Percentiles rank a stretch among this genome's conserved stretches.
These are phyloP conservation scores for Saguinus midas DNA, from an alignment of 2,113 vertebrate genomes.

Conservation along the genomic window DNA sequence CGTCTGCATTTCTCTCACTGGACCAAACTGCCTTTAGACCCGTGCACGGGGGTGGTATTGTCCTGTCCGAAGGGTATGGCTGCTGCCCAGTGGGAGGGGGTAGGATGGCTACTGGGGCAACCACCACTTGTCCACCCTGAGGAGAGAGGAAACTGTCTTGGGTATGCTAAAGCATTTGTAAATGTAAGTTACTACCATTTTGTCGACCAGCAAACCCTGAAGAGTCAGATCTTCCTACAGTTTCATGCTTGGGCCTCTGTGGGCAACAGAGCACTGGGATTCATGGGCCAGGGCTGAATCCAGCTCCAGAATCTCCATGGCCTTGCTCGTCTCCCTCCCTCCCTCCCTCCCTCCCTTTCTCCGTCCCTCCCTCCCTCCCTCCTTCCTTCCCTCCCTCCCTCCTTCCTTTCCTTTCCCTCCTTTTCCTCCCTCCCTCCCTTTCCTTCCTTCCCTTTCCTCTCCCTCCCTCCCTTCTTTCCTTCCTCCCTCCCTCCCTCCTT, in stretches of 20 bases:
- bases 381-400: no score
- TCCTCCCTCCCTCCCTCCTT: no score
- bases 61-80: background rate
- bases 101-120: background rate
- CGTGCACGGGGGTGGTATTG: background rate
- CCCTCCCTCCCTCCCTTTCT: rapidly evolving
- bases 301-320: background rate
- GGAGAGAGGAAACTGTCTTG: background rate
- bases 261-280: background rate
- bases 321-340: background rate
- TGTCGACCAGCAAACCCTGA: background rate
- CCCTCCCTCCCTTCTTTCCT: no score
- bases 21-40: background rate
- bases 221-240: background rate
- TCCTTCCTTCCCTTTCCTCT: no score
- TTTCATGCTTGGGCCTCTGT: background rate
- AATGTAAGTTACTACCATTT: background rate
- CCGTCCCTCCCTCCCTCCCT: no score
- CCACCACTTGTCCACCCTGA: rapidly evolving
- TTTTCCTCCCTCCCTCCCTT: no score
- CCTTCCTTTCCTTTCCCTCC: no score
- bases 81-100: background rate
- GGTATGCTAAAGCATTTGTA: background rate
- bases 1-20: background rate
- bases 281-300: background rate